Percentiles rank a stretch among this genome's conserved stretches.
These are phyloP conservation scores for Rhingia campestris DNA, from an alignment of 2,888 invertebrate species.

Conservation along the genomic window DNA sequence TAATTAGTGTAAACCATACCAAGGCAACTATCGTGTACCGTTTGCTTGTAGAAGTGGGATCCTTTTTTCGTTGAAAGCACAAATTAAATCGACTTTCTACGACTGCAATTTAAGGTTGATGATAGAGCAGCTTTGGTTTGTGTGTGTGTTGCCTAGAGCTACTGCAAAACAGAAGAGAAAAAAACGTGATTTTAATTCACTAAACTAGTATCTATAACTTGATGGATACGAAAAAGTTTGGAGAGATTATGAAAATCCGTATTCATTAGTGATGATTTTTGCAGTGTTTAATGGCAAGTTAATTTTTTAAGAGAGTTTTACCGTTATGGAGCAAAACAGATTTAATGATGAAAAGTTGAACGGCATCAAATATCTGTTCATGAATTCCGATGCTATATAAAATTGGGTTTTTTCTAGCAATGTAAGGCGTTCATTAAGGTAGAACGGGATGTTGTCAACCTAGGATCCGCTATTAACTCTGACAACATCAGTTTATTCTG, in stretches of 20 bases:
- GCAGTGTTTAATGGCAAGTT: not conserved
- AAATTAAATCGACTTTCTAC: constrained; percentile 20
- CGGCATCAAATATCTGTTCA: no score
- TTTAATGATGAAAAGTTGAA: constrained; percentile 1
- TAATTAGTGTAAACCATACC: constrained; percentile 23
- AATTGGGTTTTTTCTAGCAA: no score
- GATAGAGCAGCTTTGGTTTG: not conserved
- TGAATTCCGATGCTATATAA: no score
- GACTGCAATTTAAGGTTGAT: not conserved
- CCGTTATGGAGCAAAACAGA: not conserved
- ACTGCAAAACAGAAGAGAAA: not conserved
- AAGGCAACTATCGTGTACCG: not conserved
- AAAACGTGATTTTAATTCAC: constrained; percentile 8
- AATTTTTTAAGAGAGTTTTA: not conserved
- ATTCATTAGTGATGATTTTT: constrained; percentile 6
- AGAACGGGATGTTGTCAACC: no score
- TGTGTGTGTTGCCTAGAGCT: not conserved
- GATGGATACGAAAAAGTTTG: not conserved
- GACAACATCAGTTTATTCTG: no score
- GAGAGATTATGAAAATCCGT: not conserved
- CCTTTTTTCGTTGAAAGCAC: not conserved
- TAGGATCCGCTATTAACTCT: no score
- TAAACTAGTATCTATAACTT: not conserved
- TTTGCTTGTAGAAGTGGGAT: not conserved
- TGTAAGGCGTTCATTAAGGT: no score